A percentile compares a stretch with the other conserved stretches of the same genome.
These are phyloP conservation scores for Callithrix jacchus DNA, from an alignment of 2,113 vertebrate genomes.

Conservation along the genomic window DNA sequence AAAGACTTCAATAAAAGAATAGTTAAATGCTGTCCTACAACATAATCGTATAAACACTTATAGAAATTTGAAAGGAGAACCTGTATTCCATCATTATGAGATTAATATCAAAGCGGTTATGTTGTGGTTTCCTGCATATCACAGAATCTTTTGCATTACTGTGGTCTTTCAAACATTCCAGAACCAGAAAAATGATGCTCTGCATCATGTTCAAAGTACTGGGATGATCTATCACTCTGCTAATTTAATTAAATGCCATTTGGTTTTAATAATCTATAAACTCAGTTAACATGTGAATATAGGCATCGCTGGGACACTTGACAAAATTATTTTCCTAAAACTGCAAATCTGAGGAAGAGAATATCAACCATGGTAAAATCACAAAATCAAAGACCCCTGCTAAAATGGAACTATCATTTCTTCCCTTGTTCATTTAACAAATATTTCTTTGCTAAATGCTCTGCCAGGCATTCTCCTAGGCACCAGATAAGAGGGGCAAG, in stretches of 20 bases:
- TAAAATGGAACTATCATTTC: background rate
- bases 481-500: background rate
- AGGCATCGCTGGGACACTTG: background rate
- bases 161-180: background rate
- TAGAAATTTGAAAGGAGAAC: background rate
- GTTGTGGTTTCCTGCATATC: background rate
- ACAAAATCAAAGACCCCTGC: background rate
- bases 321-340: conserved; percentile 9
- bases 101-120: background rate
- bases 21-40: background rate
- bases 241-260: background rate
- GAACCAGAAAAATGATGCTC: background rate
- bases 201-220: background rate
- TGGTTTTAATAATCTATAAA: background rate
- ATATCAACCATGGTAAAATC: background rate
- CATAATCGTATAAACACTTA: background rate
- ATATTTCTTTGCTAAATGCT: background rate
- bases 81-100: background rate
- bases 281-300: background rate
- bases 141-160: background rate
- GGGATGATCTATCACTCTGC: background rate
- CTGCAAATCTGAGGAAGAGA: background rate
- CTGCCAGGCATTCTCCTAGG: background rate
- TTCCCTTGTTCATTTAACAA: background rate
- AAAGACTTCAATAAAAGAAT: background rate